phyloP scores from a whole-genome alignment of 2,797 vertebrate genomes.

The Danio kyathit region DNA sequence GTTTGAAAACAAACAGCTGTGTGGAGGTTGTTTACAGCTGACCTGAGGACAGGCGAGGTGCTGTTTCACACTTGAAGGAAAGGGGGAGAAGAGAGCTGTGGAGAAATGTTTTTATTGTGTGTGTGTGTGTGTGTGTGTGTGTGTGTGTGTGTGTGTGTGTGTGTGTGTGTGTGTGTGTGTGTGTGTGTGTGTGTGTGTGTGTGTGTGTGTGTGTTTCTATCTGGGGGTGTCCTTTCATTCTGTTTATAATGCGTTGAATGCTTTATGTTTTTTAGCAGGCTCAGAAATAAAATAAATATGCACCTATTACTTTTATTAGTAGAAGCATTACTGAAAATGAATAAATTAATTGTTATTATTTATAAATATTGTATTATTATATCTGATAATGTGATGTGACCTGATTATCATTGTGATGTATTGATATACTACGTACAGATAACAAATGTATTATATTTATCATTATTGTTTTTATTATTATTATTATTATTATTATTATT shows the following conservation, averaged over 20 bases:
- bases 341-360: no score
- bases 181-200: not conserved
- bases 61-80: slow-evolving; percentile 22
- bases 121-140: not conserved
- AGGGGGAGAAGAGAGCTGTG: slow-evolving; percentile 34
- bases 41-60: slow-evolving; percentile 35
- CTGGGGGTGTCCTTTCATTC: not conserved
- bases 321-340: no score
- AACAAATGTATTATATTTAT: no score
- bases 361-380: no score
- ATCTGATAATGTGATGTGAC: no score
- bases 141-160: not conserved
- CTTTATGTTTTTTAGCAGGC: no score
- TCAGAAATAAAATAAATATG: no score
- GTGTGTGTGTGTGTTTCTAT: not conserved
- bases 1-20: slow-evolving; percentile 44
- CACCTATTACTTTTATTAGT: no score
- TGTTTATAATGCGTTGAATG: not conserved
- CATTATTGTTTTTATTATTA: no score
- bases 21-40: slow-evolving; percentile 31
- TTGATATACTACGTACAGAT: no score
- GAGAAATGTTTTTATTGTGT: not conserved
- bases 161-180: not conserved
- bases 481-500: no score
- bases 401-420: no score